Conservation (phyloP, 2,797 vertebrate species). For the Etheostoma perlongum region DNA sequence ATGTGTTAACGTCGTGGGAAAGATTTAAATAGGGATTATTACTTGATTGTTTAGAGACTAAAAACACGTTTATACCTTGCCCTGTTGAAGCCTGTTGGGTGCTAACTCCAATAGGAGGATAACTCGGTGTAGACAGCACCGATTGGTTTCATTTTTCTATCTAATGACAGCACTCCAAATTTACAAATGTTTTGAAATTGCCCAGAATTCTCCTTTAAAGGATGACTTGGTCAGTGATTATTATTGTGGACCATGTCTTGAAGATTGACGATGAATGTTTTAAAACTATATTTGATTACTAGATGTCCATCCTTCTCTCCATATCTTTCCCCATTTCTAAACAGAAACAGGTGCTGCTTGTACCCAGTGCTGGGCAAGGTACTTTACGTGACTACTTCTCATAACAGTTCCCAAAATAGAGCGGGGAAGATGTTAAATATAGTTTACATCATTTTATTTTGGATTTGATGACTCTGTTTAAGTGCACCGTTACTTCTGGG, state of each 20-base stretch:
- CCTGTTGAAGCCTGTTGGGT: no score
- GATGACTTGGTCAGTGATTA: neutral
- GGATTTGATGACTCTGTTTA: constrained; percentile 81
- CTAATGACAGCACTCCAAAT: no score
- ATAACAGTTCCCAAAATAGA: constrained; percentile 78
- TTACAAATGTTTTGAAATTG: no score
- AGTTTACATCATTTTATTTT: constrained; percentile 81
- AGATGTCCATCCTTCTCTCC: constrained; percentile 21
- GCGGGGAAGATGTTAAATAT: constrained; percentile 76
- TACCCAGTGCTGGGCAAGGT: constrained; percentile 25
- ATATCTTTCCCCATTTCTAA: constrained; percentile 57
- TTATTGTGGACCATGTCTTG: neutral
- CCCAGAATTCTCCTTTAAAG: no score
- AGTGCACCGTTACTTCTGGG: constrained; percentile 77
- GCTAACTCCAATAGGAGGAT: no score
- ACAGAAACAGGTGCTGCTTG: constrained; percentile 71
- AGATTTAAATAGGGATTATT: no score
- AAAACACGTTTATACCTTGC: no score
- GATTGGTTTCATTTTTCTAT: no score
- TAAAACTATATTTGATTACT: constrained; percentile 5
- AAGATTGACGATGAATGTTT: neutral
- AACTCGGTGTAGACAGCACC: no score
- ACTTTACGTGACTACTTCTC: constrained; percentile 63
- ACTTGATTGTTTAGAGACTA: no score
- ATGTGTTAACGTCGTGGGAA: no score